Conservation (phyloP, 2,888 invertebrate species). For the Nemoura dubitans region DNA sequence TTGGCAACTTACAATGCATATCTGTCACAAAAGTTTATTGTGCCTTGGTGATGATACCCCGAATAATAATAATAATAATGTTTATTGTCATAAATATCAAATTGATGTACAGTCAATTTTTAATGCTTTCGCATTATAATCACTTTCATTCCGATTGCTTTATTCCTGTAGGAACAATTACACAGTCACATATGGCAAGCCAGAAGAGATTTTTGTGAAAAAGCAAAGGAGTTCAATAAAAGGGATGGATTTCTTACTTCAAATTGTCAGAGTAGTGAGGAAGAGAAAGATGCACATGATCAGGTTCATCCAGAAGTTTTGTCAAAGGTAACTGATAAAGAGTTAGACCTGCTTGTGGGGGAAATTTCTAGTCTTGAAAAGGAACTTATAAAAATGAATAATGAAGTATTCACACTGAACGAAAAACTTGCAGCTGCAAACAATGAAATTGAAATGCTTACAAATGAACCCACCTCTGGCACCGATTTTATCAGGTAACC, state of each 20-base stretch:
- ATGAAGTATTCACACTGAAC: background rate
- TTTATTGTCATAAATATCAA: no score
- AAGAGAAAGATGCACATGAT: background rate
- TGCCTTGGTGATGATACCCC: no score
- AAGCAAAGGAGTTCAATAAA: conserved; percentile 24
- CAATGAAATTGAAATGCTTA: conserved; percentile 19
- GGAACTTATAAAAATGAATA: background rate
- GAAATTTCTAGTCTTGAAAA: conserved; percentile 17
- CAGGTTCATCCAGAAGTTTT: background rate
- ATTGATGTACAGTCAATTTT: no score
- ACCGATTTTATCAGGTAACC: conserved; percentile 4
- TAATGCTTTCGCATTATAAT: no score
- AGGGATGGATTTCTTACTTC: background rate
- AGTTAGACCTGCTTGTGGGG: background rate
- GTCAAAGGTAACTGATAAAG: conserved; percentile 17
- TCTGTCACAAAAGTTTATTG: background rate
- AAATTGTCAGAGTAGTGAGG: background rate
- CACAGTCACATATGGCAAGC: conserved; percentile 16
- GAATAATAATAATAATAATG: no score
- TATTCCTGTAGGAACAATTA: background rate
- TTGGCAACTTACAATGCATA: background rate
- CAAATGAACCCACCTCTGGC: background rate
- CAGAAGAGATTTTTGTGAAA: conserved; percentile 32
- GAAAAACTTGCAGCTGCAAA: background rate
- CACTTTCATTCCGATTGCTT: no score